A percentile compares a stretch with the other conserved stretches of the same genome.
Evolutionary conservation across 1,140 invertebrate genomes (phyloP).

Genomic region (Drosophila repletoides): DNA sequence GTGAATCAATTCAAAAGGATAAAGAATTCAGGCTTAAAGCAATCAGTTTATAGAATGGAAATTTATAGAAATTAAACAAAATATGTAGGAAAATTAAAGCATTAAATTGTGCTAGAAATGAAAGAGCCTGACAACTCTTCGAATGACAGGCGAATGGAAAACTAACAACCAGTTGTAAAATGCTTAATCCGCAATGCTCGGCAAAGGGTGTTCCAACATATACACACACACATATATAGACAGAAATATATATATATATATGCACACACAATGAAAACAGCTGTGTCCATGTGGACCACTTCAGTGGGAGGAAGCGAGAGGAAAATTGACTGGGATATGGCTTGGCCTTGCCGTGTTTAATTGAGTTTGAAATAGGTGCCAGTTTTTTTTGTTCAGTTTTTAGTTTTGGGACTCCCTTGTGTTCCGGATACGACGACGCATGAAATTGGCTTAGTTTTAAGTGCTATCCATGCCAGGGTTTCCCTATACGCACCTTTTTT

Average conservation of each 20-base stretch:
- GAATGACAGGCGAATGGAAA: not conserved
- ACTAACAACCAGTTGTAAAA: conserved; percentile 5
- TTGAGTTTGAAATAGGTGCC: conserved; percentile 78
- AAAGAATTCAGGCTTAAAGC: too few species aligned
- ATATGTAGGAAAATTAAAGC: too few species aligned
- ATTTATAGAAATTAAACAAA: too few species aligned
- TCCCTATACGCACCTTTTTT: too few species aligned
- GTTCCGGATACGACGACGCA: conserved; percentile 21
- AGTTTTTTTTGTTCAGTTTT: too few species aligned
- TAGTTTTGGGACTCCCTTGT: conserved; percentile 8
- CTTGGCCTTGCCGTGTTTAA: conserved; percentile 64
- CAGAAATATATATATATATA: not conserved
- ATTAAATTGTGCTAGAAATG: not conserved
- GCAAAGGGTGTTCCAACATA: conserved; percentile 21
- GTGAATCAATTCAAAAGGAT: too few species aligned
- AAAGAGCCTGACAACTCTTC: not conserved
- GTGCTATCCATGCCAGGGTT: conserved; percentile 24
- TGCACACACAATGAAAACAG: not conserved
- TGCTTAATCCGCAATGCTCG: conserved; percentile 26
- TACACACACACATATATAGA: not conserved
- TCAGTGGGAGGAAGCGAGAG: not conserved
- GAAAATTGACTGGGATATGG: conserved; percentile 7
- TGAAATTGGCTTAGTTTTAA: conserved; percentile 73
- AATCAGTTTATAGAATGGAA: too few species aligned
- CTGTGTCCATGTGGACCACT: conserved; percentile 4